Conservation (phyloP, 2,888 invertebrate species). For the Ashinkailepas kermadecensis region DNA sequence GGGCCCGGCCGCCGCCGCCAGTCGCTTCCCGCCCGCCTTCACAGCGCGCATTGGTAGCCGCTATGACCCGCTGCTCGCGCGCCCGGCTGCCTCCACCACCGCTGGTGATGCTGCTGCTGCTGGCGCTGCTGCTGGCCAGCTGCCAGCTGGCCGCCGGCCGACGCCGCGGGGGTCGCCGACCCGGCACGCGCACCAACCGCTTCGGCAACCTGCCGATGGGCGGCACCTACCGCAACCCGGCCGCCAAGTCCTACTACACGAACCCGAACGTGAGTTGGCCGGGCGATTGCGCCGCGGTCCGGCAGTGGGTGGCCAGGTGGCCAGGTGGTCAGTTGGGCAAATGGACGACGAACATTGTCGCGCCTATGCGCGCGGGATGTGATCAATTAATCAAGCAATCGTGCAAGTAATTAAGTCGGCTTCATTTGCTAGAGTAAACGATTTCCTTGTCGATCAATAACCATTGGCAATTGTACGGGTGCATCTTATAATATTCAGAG, state of each 20-base stretch:
- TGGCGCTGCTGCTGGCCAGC: conserved; percentile 24
- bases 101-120: conserved; percentile 28
- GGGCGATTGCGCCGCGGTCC: not conserved
- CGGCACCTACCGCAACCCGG: conserved; percentile 30
- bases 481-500: too few relatives aligned
- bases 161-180: not conserved
- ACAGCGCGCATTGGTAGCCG: not conserved
- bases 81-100: conserved; percentile 17
- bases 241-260: conserved; percentile 32
- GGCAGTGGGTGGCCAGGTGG: not conserved
- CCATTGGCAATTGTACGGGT: too few relatives aligned
- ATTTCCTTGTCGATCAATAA: too few relatives aligned
- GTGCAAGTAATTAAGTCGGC: too few relatives aligned
- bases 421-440: too few relatives aligned
- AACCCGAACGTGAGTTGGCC: conserved; percentile 30
- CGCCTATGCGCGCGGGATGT: too few relatives aligned
- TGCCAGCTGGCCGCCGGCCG: not conserved
- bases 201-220: conserved; percentile 28
- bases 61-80: conserved; percentile 20
- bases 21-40: too few relatives aligned
- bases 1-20: too few relatives aligned
- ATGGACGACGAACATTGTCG: too few relatives aligned
- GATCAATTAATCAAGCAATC: too few relatives aligned
- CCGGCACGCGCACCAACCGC: not conserved
- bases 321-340: too few relatives aligned